Evolutionary conservation across 1,140 invertebrate species (phyloP).

Genomic region (Pachypsylla venusta): DNA sequence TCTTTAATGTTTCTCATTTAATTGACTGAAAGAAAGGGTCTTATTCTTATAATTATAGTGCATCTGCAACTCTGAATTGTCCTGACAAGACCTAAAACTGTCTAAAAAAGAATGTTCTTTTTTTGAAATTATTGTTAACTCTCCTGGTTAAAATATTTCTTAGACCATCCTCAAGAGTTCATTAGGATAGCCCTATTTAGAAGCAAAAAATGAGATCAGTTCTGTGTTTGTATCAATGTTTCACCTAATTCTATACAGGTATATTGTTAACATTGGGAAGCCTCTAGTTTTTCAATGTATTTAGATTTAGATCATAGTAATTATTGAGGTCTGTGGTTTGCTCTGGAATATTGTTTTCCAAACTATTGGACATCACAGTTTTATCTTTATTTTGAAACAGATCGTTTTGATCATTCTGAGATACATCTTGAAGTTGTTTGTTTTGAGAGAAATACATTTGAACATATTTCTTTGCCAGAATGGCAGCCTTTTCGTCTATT

Average conservation of each 20-base stretch:
- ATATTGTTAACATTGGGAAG: background rate
- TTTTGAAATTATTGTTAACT: too few species aligned
- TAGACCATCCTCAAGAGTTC: too few species aligned
- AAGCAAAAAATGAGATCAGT: too few species aligned
- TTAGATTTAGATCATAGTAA: background rate
- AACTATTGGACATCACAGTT: background rate
- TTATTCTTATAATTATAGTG: too few species aligned
- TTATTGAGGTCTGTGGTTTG: background rate
- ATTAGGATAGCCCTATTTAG: too few species aligned
- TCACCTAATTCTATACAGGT: background rate
- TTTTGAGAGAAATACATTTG: background rate
- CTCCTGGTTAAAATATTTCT: too few species aligned
- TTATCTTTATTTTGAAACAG: background rate
- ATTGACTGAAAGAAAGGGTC: too few species aligned
- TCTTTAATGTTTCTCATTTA: too few species aligned
- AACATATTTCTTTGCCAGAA: constrained; percentile 1
- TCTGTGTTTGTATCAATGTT: too few species aligned
- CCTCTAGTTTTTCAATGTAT: background rate
- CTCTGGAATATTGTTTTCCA: background rate
- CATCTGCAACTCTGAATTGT: too few species aligned
- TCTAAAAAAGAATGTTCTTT: too few species aligned
- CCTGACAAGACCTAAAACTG: too few species aligned
- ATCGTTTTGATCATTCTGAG: background rate
- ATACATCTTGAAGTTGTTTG: background rate
- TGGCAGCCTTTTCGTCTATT: background rate